Evolutionary conservation across 1,140 invertebrate species (phyloP).

Genomic region (Adelges cooleyi): DNA sequence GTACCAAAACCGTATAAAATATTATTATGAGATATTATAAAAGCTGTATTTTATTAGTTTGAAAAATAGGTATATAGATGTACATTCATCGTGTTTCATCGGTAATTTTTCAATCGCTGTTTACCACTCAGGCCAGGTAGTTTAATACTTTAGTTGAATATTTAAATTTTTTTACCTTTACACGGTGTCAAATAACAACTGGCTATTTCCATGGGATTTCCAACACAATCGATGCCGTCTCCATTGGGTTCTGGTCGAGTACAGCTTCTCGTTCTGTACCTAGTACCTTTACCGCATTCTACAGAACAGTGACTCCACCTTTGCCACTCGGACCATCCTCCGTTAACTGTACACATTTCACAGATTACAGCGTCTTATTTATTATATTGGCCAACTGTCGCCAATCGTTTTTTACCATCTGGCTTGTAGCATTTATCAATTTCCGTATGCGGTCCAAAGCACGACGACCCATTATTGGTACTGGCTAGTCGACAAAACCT

Average conservation of each 20-base stretch:
- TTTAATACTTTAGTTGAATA: no score
- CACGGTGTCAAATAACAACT: constrained; percentile 4
- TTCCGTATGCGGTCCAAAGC: constrained; percentile 6
- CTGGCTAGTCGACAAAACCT: background rate
- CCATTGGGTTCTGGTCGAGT: constrained; percentile 40
- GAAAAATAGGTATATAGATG: no score
- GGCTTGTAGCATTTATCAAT: background rate
- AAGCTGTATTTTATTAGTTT: no score
- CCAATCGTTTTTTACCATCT: background rate
- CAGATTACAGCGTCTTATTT: no score
- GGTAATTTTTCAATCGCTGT: no score
- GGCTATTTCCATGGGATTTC: background rate
- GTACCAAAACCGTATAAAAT: no score
- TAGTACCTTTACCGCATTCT: constrained; percentile 42
- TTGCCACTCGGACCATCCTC: constrained; percentile 43
- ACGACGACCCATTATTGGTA: background rate
- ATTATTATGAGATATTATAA: no score
- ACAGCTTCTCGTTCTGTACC: constrained; percentile 41
- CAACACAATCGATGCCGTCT: background rate
- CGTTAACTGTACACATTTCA: constrained; percentile 21
- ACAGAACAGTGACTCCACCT: constrained; percentile 43
- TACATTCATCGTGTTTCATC: no score
- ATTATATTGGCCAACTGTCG: no score
- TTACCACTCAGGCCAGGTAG: no score
- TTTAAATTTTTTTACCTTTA: no score